Evolutionary conservation across 2,797 vertebrate genomes (phyloP), one percentile per base, ranked within the genome.

Genomic region (Gephyroberyx darwinii): DNA sequence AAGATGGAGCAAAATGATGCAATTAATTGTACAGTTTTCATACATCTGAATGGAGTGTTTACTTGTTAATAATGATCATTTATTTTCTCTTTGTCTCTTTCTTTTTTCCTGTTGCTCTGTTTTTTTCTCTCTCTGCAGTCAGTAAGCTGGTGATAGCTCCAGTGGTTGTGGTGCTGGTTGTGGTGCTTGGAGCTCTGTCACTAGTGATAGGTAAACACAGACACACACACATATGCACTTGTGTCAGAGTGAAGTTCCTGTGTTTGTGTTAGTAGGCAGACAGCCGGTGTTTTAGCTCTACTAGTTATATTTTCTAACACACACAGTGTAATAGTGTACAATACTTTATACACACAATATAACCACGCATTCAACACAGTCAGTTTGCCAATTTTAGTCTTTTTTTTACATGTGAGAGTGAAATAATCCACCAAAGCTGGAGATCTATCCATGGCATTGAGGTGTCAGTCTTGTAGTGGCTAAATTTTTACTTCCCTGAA

Each of bases 61-160:
- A 47, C 6, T 16, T 7, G 3, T 12, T 47, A 12, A 47, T 47
- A 3, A 47, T 16, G 7, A 3, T 13, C 8, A 6, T 19, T 59
- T 14, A 13, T 22, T 43, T 19, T n/a, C 58, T 43, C 16, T 35
- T 20, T 54, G 35, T n/a, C 55, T 19, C 55, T 13, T 5, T n/a
- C 31, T n/a, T 31, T n/a, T 5, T 41, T 22, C 55, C 6, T 17
- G n/a, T 70, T 17, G 78, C 22, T 67, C n/a, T 71, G 17, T 74
- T 17, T 77, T 14, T 72, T 55, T 74, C 19, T 39, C 8, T 37
- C 82, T 86, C 92, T 93, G 75, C 94, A 99, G 97, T 94, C 86
- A 94, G 96, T 87, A 99, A 99, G 90, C 86, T 99, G 84, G 92
- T 98, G 76, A 91, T 99, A 80, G 95, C 96, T 70, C 98, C 97